Conservation (phyloP, 2,888 invertebrate species). For the Conus canariensis region DNA sequence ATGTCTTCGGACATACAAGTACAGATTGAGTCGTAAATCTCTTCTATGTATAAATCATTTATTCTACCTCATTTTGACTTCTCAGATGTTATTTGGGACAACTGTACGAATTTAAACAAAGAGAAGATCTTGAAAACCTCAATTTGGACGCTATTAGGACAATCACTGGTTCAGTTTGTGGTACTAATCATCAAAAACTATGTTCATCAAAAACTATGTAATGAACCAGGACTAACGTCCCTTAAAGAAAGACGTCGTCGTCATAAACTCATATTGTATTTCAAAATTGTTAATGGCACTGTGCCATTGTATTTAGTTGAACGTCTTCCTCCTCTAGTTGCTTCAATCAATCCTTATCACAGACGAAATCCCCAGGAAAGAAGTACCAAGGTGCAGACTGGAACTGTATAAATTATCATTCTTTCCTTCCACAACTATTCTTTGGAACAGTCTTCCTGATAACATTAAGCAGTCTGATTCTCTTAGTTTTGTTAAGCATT, state of each 20-base stretch:
- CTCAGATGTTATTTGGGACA: slow-evolving; percentile 31
- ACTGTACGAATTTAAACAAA: slow-evolving; percentile 8
- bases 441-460: not conserved
- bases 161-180: slow-evolving; percentile 14
- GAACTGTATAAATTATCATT: not conserved
- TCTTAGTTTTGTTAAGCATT: no score
- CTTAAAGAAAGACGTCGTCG: slow-evolving; percentile 13
- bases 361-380: not conserved
- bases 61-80: slow-evolving; percentile 35
- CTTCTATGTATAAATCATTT: slow-evolving; percentile 33
- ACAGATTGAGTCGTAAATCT: slow-evolving; percentile 5
- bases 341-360: slow-evolving; percentile 5
- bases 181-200: slow-evolving; percentile 20
- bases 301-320: not conserved
- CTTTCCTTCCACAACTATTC: not conserved
- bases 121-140: slow-evolving; percentile 15
- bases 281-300: not conserved
- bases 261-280: slow-evolving; percentile 3
- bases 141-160: slow-evolving; percentile 33
- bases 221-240: slow-evolving; percentile 14
- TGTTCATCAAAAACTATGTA: slow-evolving; percentile 19
- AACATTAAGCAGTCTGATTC: not conserved
- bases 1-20: not conserved
- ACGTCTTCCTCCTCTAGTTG: not conserved
- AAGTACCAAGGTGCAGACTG: not conserved